Percentiles rank a stretch among this genome's conserved stretches.
Evolutionary conservation across 2,113 vertebrate species (phyloP).

Genomic region (Hippocampus zosterae): DNA sequence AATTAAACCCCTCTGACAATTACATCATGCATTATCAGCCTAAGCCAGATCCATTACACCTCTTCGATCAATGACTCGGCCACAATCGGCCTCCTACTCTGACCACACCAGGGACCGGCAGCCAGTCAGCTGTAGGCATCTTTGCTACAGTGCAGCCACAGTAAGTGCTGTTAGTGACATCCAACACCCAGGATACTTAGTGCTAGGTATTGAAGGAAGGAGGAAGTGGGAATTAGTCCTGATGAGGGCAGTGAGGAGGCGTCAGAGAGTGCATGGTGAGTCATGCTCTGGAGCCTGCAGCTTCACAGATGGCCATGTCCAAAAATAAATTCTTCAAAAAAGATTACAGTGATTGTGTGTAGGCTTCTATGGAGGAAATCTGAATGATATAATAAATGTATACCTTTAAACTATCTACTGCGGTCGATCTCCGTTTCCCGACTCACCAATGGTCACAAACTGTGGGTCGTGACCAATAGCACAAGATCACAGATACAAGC

Average conservation of each 20-base stretch:
- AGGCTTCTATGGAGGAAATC: slow-evolving; percentile 41
- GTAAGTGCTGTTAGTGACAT: slow-evolving; percentile 79
- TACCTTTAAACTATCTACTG: no score
- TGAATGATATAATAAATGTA: no score
- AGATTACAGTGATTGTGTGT: slow-evolving; percentile 52
- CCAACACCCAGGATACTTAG: slow-evolving; percentile 65
- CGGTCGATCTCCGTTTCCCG: no score
- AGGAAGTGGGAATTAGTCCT: slow-evolving; percentile 67
- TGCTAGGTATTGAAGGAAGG: slow-evolving; percentile 55
- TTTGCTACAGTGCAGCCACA: slow-evolving; percentile 61
- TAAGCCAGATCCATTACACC: slow-evolving; percentile 83
- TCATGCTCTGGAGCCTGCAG: slow-evolving; percentile 56
- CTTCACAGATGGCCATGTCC: slow-evolving; percentile 49
- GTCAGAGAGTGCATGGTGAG: slow-evolving; percentile 65
- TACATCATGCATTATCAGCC: slow-evolving; percentile 87
- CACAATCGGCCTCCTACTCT: slow-evolving; percentile 78
- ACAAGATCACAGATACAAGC: no score
- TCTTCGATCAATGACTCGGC: slow-evolving; percentile 76
- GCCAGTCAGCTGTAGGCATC: slow-evolving; percentile 72
- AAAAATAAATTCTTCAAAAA: slow-evolving; percentile 58
- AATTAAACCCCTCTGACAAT: slow-evolving; percentile 90
- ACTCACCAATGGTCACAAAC: no score
- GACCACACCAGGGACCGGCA: slow-evolving; percentile 71
- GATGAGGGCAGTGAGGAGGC: slow-evolving; percentile 53
- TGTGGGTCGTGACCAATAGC: no score